Evolutionary conservation across 2,888 invertebrate species (phyloP).

Genomic region (Maniola hyperantus): DNA sequence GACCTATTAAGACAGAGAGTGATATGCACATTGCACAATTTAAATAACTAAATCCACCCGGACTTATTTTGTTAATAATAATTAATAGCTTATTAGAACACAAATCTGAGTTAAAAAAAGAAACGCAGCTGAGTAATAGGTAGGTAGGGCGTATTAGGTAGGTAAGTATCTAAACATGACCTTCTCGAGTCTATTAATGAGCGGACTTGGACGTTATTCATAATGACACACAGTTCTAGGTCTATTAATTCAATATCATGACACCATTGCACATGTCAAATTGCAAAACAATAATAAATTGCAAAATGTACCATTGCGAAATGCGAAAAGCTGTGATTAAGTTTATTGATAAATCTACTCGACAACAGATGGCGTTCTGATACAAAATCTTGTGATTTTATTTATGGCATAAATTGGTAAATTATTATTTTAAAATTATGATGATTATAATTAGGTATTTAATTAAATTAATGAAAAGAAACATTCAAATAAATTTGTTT

Average conservation of each 20-base stretch:
- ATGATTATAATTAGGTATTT: not conserved
- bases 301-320: constrained; percentile 12
- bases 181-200: not conserved
- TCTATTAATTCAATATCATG: constrained; percentile 21
- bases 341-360: not conserved
- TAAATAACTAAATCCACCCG: no score
- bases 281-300: constrained; percentile 31
- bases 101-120: no score
- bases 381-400: not conserved
- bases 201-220: not conserved
- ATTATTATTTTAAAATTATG: not conserved
- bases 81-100: no score
- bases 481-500: not conserved
- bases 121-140: not conserved
- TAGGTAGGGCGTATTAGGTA: no score
- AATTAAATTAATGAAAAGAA: not conserved
- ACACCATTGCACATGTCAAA: constrained; percentile 22
- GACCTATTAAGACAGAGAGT: no score
- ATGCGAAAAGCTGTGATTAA: not conserved
- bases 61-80: no score
- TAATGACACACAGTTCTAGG: constrained; percentile 1
- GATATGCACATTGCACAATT: no score
- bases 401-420: no score
- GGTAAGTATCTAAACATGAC: not conserved
- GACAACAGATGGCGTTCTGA: constrained; percentile 1